Evolutionary conservation across 1,140 invertebrate genomes (phyloP).

Genomic region (Drosophila ogumai): DNA sequence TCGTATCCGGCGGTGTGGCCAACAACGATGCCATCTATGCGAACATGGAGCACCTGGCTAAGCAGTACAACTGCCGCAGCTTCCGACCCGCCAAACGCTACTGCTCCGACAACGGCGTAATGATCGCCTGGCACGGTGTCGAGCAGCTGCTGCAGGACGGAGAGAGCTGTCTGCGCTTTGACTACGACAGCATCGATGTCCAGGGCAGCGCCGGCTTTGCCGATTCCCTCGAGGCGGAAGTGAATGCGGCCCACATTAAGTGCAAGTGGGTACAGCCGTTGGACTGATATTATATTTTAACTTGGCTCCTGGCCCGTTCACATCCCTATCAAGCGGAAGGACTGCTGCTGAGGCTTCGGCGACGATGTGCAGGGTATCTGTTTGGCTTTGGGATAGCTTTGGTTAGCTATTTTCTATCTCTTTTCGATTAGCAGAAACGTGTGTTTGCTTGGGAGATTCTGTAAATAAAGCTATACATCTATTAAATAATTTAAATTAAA

Average conservation of each 20-base stretch:
- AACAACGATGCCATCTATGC: constrained; percentile 94
- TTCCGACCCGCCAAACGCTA: constrained; percentile 92
- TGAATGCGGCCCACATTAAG: constrained; percentile 86
- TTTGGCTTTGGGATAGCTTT: too few species aligned
- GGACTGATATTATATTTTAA: neutral
- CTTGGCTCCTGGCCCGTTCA: neutral
- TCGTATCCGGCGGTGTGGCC: constrained; percentile 98
- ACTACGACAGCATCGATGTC: constrained; percentile 86
- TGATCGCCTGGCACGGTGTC: constrained; percentile 99
- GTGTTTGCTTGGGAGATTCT: neutral
- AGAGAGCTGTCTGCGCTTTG: constrained; percentile 83
- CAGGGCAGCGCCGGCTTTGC: constrained; percentile 86
- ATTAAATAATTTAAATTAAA: too few species aligned
- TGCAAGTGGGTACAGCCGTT: constrained; percentile 86
- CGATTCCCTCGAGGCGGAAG: constrained; percentile 86
- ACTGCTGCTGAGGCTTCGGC: neutral
- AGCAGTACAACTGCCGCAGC: constrained; percentile 88
- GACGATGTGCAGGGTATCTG: neutral
- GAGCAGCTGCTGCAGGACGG: constrained; percentile 88
- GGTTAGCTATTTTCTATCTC: neutral
- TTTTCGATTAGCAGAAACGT: neutral
- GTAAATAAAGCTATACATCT: neutral
- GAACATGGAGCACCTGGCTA: constrained; percentile 89
- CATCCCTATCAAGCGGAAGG: neutral
- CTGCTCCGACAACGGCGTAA: constrained; percentile 99